phyloP scores from a whole-genome alignment of 2,113 vertebrate genomes.

The Zeus faber region DNA sequence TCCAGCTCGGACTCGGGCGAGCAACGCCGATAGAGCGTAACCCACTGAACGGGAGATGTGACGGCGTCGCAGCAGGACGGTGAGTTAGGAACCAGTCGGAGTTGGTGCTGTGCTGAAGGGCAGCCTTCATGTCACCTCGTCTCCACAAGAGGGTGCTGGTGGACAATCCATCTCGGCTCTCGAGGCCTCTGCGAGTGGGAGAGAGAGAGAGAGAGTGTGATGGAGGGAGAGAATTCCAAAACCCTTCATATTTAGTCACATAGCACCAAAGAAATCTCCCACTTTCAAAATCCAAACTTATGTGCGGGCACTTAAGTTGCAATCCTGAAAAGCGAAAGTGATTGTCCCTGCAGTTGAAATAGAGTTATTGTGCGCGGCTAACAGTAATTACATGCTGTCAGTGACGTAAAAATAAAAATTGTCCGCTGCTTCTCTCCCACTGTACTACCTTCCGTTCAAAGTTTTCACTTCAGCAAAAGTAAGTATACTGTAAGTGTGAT shows the following conservation, averaged over 20 bases:
- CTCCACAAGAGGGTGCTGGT: constrained; percentile 98
- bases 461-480: constrained; percentile 42
- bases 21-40: constrained; percentile 20
- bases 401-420: constrained; percentile 63
- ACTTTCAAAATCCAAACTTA: constrained; percentile 50
- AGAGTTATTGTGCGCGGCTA: constrained; percentile 55
- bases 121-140: constrained; percentile 40
- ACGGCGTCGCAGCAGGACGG: constrained; percentile 48
- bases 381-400: constrained; percentile 70
- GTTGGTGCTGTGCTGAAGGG: constrained; percentile 25
- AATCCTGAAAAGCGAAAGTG: constrained; percentile 53
- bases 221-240: constrained; percentile 16
- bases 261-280: constrained; percentile 35
- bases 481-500: constrained; percentile 51
- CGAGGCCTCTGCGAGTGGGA: not conserved
- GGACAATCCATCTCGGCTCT: constrained; percentile 81
- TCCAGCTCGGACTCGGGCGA: constrained; percentile 12
- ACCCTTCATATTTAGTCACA: constrained; percentile 29
- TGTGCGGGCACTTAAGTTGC: constrained; percentile 51
- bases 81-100: constrained; percentile 20
- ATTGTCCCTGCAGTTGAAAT: constrained; percentile 60
- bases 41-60: constrained; percentile 23
- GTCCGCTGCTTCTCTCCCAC: constrained; percentile 35
- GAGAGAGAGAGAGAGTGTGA: constrained; percentile 11
- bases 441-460: constrained; percentile 55